Base-by-base conservation (phyloP, 2,797 vertebrate genomes). In the Euthynnus affinis region DNA sequence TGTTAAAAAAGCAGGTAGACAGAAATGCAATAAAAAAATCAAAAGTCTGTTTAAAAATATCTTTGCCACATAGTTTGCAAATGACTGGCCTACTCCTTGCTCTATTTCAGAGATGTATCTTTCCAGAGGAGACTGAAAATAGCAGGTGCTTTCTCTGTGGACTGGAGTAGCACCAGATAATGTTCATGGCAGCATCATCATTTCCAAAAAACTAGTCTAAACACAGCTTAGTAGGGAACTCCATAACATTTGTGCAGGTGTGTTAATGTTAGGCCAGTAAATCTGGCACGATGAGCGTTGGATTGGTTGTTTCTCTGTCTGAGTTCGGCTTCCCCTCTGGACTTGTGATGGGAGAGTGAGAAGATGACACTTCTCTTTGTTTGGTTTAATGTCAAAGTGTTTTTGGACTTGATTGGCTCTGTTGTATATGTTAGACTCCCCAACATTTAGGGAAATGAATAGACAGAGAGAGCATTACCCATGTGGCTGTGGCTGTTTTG, bases 231-330 rank as follows among this genome's bases (percentile, higher is more conserved):
- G 69, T 48, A 56, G 82, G 80, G 81, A 87, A 82, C 74, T 79
- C 76, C 64, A 80, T 80, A 71, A 88, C 76, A 89, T 86, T 84
- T 88, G 71, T 84, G 84, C 93, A 93, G 93, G 92, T 93, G 91
- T 92, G 91, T 93, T 93, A 89, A 92, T 84, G 79, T 93, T 92
- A 89, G 79, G 37, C 63, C 81, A 66, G 80, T 91, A 86, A 88
- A 92, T 93, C 85, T 91, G 79, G 60, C 74, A 25, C 4, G 32
- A 59, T 87, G 78, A 86, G 75, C 23, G 71, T 74, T 42, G 72
- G 75, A 76, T 51, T 68, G 81, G 88, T 80, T 18, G 70, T 83
- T n/a, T 83, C 78, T 81, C 68, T 76, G 74, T 62, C 70, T 80
- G 67, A 79, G 60, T 62, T 73, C 23, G 9, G 55, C 37, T 65